Base-by-base conservation (phyloP, 1,140 invertebrate species). In the Hycleus cichorii region DNA sequence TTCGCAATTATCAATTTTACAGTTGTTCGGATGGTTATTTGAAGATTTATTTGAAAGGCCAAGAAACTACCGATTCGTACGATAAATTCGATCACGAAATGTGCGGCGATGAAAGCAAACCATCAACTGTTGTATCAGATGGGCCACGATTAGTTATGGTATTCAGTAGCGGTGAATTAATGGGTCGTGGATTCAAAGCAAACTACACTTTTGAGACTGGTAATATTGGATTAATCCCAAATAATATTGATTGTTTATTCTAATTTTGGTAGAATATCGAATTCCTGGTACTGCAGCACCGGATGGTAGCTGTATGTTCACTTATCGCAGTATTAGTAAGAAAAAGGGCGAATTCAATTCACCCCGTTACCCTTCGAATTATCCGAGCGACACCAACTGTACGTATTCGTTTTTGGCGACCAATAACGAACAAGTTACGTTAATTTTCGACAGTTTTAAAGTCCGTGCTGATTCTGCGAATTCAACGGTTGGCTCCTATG, bases 271-370 rank as follows among this genome's bases (percentile, higher is more conserved):
- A 83, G 91, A 95, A 75, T 95, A 94, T 73, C 90, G 87, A 55
- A 91, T 98, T 67, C 91, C 93, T n/a, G 95, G 95, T 38, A 96
- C 93, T 0, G 89, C 92, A 10, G 88, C 91, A 9, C 91, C 92
- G 0, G 87, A 91, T 68, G 91, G 91, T 57, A 87, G 82, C 58
- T 98, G 95, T 74, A 85, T 84, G 45, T 98, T 97, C 74, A 89
- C 89, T 0, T 98, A 97, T 76, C 81, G 84, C 53, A 95, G 92
- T 74, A 84, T 83, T 58, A 88, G 86, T 43, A 82, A 85, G 63
- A 94, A 93, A 72, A 81, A 82, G 48, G 95, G 95, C 11, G 89
- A 92, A 64, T 93, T 97, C 72, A 97, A 97, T 75, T 96, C 93
- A 11, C 95, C 95, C 8, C 83, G 94, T 43, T 93, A 96, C 82